phyloP scores from a whole-genome alignment of 2,797 vertebrate species.

The Pseudochirops corinnae region DNA sequence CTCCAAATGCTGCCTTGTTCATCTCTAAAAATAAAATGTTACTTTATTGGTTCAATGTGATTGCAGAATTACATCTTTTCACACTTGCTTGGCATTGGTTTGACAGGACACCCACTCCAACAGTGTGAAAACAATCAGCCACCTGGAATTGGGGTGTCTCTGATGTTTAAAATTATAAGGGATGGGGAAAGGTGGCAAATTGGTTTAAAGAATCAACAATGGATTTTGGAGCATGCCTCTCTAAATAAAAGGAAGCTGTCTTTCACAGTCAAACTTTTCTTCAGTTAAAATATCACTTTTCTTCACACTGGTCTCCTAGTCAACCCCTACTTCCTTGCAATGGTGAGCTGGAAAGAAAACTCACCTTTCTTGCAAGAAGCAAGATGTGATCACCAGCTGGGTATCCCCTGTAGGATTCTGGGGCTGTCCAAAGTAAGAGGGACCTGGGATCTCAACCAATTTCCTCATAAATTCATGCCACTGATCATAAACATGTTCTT shows the following conservation, averaged over 20 bases:
- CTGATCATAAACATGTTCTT: not conserved
- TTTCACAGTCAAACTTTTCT: not conserved
- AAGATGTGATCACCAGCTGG: not conserved
- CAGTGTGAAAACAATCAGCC: not conserved
- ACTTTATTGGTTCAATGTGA: not conserved
- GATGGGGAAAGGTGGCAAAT: not conserved
- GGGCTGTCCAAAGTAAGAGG: not conserved
- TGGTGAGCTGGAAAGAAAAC: not conserved
- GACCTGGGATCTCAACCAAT: not conserved
- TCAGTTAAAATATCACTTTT: constrained; percentile 1
- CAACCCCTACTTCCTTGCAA: not conserved
- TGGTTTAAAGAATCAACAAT: constrained; percentile 5
- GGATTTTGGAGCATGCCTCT: not conserved
- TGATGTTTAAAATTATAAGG: constrained; percentile 1
- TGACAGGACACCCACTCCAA: not conserved
- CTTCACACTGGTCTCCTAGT: not conserved
- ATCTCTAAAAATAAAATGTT: not conserved
- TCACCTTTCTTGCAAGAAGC: not conserved
- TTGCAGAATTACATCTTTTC: not conserved
- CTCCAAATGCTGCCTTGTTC: not conserved
- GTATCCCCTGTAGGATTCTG: not conserved
- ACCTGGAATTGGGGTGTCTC: not conserved
- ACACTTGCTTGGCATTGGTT: not conserved
- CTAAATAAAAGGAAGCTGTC: not conserved
- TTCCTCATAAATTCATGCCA: not conserved